phyloP scores from a whole-genome alignment of 2,113 vertebrate genomes.

The Carollia perspicillata region DNA sequence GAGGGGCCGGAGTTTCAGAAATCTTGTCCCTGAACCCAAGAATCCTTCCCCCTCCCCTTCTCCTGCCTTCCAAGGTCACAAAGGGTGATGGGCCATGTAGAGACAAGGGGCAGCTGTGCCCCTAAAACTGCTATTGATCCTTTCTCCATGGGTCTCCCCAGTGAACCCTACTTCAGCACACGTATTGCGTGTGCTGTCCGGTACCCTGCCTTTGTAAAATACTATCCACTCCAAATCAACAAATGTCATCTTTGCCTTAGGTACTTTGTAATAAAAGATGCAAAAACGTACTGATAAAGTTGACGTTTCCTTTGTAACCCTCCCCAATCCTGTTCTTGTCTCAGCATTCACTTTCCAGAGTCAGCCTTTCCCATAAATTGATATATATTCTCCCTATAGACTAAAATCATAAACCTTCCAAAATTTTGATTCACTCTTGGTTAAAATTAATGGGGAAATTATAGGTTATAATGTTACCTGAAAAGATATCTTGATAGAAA shows the following conservation, averaged over 20 bases:
- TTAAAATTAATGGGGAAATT: slow-evolving; percentile 37
- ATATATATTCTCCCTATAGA: not conserved
- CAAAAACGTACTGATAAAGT: not conserved
- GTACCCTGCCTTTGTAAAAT: not conserved
- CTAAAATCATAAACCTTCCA: not conserved
- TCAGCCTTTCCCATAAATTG: not conserved
- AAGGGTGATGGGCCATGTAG: not conserved
- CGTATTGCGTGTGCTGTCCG: not conserved
- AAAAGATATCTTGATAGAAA: slow-evolving; percentile 15
- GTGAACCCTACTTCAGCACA: not conserved
- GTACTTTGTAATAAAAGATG: not conserved
- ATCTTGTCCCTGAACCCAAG: not conserved
- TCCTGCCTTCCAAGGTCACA: not conserved
- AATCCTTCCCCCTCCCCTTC: not conserved
- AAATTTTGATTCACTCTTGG: not conserved
- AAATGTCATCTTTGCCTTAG: not conserved
- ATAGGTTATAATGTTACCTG: not conserved
- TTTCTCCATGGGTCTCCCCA: not conserved
- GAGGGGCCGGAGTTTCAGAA: not conserved
- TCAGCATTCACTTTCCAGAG: not conserved
- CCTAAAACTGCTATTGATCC: not conserved
- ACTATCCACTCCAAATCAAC: not conserved
- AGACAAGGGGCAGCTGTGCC: not conserved
- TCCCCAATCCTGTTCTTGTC: not conserved
- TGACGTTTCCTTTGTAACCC: not conserved